These are phyloP conservation scores for Geothlypis trichas DNA, from an alignment of 2,113 vertebrate species.

Conservation along the genomic window DNA sequence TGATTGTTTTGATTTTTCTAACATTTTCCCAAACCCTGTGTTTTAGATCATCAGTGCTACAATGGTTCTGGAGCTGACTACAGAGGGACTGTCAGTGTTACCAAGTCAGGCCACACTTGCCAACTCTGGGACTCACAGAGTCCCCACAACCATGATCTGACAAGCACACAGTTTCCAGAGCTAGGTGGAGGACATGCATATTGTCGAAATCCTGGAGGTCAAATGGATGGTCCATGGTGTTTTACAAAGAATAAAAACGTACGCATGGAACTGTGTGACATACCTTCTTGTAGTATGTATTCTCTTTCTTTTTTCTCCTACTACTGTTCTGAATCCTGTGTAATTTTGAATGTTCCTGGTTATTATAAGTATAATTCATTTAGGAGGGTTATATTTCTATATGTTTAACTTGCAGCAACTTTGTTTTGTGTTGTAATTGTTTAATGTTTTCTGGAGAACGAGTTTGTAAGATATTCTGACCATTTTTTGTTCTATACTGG, in stretches of 20 bases:
- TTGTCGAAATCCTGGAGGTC: constrained; percentile 93
- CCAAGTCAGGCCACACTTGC: constrained; percentile 89
- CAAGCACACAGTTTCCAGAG: constrained; percentile 83
- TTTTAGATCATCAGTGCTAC: constrained; percentile 90
- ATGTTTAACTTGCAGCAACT: background rate
- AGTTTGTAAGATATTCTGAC: background rate
- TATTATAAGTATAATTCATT: background rate
- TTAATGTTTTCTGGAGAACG: background rate
- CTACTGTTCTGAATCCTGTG: background rate
- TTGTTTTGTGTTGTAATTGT: background rate
- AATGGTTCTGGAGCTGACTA: constrained; percentile 91
- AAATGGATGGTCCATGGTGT: constrained; percentile 97
- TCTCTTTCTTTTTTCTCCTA: constrained; percentile 58
- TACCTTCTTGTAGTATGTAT: constrained; percentile 93
- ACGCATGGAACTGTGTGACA: constrained; percentile 91
- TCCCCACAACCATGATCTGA: constrained; percentile 88
- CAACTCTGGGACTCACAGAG: constrained; percentile 89
- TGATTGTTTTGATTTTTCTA: background rate
- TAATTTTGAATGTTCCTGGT: background rate
- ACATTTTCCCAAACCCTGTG: background rate
- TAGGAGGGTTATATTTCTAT: background rate
- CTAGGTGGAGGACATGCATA: constrained; percentile 90
- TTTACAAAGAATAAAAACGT: constrained; percentile 91
- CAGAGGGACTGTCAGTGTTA: constrained; percentile 85
- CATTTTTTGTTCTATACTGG: background rate